These are phyloP conservation scores for Ophion costatus DNA, from an alignment of 2,888 invertebrate species.

Conservation along the genomic window DNA sequence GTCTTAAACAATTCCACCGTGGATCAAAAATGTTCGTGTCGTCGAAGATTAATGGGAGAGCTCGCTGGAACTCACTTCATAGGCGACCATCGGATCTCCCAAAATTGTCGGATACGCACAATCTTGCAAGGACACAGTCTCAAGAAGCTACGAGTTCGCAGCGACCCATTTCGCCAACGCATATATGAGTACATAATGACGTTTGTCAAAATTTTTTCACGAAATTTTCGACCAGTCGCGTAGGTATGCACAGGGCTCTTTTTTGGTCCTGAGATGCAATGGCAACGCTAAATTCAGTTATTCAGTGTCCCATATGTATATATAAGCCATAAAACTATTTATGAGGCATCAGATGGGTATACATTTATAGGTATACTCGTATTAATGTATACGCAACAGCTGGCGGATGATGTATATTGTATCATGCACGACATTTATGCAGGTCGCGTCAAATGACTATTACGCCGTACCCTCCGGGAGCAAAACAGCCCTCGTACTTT, in stretches of 20 bases:
- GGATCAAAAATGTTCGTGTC: no score
- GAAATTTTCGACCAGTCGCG: no score
- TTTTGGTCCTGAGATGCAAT: not conserved
- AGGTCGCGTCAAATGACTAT: conserved; percentile 52
- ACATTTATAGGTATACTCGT: conserved; percentile 1
- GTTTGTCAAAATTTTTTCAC: no score
- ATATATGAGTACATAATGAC: no score
- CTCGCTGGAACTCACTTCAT: no score
- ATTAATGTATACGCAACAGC: conserved; percentile 18
- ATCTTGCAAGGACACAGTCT: no score
- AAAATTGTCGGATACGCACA: no score
- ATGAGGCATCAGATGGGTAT: not conserved
- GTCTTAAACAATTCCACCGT: no score
- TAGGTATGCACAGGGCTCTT: not conserved
- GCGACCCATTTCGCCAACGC: no score
- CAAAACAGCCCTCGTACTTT: not conserved
- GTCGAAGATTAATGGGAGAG: no score
- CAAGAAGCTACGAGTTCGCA: no score
- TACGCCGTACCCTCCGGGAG: conserved; percentile 19
- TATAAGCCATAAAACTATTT: conserved; percentile 26
- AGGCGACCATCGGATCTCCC: no score
- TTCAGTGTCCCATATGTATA: not conserved
- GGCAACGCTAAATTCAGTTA: conserved; percentile 21
- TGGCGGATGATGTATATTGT: conserved; percentile 11
- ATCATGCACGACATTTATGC: conserved; percentile 33